A percentile compares a stretch with the other conserved stretches of the same genome.
Conservation (phyloP, 1,140 invertebrate genomes). For the Drosophila cardini region DNA sequence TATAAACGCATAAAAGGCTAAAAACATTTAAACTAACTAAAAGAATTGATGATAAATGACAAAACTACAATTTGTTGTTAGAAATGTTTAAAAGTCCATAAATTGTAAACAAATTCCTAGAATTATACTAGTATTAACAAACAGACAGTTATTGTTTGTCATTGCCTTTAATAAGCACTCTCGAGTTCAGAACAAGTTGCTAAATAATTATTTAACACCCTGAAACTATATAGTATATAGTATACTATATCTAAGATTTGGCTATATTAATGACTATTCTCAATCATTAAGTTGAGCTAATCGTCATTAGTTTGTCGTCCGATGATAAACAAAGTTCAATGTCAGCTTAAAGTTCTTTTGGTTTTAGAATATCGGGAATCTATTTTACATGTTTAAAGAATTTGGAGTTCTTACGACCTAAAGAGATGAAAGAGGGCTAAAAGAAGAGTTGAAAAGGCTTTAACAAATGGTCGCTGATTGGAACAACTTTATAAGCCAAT, state of each 20-base stretch:
- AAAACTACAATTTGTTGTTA: background rate
- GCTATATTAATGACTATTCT: conserved; percentile 17
- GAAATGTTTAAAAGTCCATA: background rate
- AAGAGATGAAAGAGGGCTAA: conserved; percentile 7
- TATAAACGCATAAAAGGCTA: too few relatives aligned
- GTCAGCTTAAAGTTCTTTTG: conserved; percentile 10
- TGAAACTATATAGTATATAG: conserved; percentile 7
- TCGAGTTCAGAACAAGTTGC: background rate
- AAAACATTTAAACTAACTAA: background rate
- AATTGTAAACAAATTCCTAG: too few relatives aligned
- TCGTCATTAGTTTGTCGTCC: conserved; percentile 21
- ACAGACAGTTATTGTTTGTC: background rate
- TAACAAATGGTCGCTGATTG: conserved; percentile 66
- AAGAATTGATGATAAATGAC: background rate
- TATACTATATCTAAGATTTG: background rate
- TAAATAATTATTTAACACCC: conserved; percentile 10
- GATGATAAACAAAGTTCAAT: conserved; percentile 28
- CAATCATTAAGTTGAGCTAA: conserved; percentile 30
- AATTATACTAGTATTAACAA: background rate
- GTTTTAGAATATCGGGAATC: background rate
- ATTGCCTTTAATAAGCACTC: conserved; percentile 5
- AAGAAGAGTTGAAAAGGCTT: background rate
- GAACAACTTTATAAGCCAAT: conserved; percentile 62
- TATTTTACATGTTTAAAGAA: conserved; percentile 17
- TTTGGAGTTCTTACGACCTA: background rate